Evolutionary conservation across 2,113 vertebrate genomes (phyloP), one percentile per base, ranked within the genome.

Genomic region (Ammodytes dubius): DNA sequence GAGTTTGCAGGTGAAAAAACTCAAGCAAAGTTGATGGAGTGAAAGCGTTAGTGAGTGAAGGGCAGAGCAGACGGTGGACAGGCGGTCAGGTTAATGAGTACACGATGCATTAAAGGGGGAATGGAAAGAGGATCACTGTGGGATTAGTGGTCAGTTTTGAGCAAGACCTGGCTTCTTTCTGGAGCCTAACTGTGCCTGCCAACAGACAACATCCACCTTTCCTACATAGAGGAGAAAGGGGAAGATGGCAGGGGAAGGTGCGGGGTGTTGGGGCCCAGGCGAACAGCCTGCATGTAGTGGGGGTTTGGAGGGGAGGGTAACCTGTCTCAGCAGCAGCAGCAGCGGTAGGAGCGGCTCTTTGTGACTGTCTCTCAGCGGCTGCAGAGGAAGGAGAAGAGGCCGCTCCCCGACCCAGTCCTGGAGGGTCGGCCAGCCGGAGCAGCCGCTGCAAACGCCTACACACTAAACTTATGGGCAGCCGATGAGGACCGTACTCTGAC

Each of bases 401-500:
- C 83, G 92, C 87, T 6, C 81, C 95, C 90, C 95, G 97, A 89
- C 96, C 96, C 95, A 94, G 95, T 95, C 96, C 96, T 81, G 97
- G 97, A 88, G 97, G 97, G 90, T 98, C 97, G 63, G 97, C 96
- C 96, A 97, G 96, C 91, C 96, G 97, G 84, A 99, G 98, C 90
- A 99, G 96, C 66, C 97, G 96, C 90, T 98, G 97, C 84, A 99
- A 96, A 89, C 98, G 97, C 93, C 97, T 99, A 96, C 97, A 97
- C 92, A 99, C 97, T 97, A 99, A 96, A 96, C 97, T 97, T 96
- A 99, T 96, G 79, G 95, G 95, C 82, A 95, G 92, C 94, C 97
- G 97, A 27, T 95, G 96, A 89, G 96, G 96, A 93, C 96, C 95
- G 80, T 97, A 95, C 89, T 98, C 97, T 98, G 94, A 95, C 92